These are phyloP conservation scores for Leptinotarsa tumamoca DNA, from an alignment of 2,888 invertebrate species.

Conservation along the genomic window DNA sequence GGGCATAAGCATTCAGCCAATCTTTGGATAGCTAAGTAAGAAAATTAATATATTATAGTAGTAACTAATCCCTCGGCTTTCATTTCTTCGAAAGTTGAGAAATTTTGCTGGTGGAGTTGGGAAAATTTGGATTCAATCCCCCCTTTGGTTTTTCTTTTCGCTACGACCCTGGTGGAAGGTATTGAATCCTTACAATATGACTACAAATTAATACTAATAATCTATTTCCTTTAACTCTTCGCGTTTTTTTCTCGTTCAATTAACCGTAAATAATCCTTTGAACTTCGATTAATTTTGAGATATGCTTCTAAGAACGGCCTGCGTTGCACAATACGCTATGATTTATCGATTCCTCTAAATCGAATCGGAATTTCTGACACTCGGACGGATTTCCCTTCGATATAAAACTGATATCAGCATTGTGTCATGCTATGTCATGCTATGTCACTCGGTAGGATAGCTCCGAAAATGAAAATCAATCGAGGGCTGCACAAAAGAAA, in stretches of 20 bases:
- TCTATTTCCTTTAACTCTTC: not conserved
- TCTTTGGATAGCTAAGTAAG: no score
- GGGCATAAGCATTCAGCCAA: no score
- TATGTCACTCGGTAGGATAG: constrained; percentile 46
- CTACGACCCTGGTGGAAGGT: not conserved
- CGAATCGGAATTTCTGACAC: constrained; percentile 18
- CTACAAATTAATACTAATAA: not conserved
- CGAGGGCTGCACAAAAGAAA: constrained; percentile 49
- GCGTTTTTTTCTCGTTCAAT: not conserved
- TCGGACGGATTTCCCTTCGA: constrained; percentile 16
- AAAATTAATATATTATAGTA: no score
- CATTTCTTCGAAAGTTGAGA: no score
- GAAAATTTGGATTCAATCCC: no score
- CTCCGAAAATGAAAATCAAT: constrained; percentile 49
- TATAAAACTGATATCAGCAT: constrained; percentile 9
- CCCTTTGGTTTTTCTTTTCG: no score
- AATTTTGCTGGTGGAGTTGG: no score
- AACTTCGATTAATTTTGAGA: not conserved
- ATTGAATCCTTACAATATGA: not conserved
- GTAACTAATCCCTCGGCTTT: no score
- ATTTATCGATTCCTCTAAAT: constrained; percentile 12
- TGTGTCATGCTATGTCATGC: constrained; percentile 45
- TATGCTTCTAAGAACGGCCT: not conserved
- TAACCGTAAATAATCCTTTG: not conserved
- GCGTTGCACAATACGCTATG: not conserved